Base-by-base conservation (phyloP, 2,888 invertebrate genomes). In the Kryphioiulus occultus region DNA sequence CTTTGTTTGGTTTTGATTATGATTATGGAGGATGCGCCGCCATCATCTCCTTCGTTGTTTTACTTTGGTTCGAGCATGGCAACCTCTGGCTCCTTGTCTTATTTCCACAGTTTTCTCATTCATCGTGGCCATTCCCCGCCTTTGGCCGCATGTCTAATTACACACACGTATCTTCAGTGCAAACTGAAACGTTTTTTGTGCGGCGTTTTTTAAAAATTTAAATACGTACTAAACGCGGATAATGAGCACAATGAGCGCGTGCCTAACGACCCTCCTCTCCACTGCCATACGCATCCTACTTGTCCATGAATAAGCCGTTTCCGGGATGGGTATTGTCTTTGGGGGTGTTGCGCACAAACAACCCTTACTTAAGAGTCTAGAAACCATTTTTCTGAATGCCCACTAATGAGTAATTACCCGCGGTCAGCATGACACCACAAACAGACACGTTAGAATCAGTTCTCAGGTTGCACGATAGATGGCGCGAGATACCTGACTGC, bases 201-300 rank as follows among this genome's bases (percentile, higher is more conserved):
- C 22, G 19, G 19, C 9, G n/a, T 19, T 59, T 59, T 59, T 59
- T 19, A 59, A 19, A 59, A n/a, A 59, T n/a, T n/a, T 59, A n/a
- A 47, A 47, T 59, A 59, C 19, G 19, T n/a, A 59, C 59, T 59
- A 59, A 59, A 59, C 59, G 59, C n/a, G 59, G n/a, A 59, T 59
- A 59, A 59, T 19, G 59, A 59, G 9, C n/a, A 59, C 59, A 59
- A 59, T 59, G n/a, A 59, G 59, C 59, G 59, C 59, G 59, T 59
- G 59, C 59, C 59, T 59, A 59, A n/a, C 59, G n/a, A 59, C n/a
- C 59, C 59, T 59, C 59, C 59, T 59, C 59, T n/a, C n/a, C 59
- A n/a, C 2, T 59, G 5, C 19, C 1, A 7, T 12, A 15, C n/a
- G 59, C 59, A n/a, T n/a, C 59, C 22, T 59, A 59, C 59, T n/a